Evolutionary conservation across 2,888 invertebrate genomes (phyloP).

Genomic region (Galeruca laticollis): DNA sequence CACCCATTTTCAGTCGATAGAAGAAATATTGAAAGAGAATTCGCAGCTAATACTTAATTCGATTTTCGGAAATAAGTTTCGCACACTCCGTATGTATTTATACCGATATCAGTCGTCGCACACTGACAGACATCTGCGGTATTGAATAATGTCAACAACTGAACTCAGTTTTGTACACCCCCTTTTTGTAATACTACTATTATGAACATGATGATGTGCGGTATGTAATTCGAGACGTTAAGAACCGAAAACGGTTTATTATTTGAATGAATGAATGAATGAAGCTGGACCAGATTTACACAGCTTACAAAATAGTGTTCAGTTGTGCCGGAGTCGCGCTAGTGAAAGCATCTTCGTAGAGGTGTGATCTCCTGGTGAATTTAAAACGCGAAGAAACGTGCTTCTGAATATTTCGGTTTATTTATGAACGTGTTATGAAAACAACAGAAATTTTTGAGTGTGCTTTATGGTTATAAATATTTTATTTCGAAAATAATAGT

Average conservation of each 20-base stretch:
- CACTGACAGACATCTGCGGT: background rate
- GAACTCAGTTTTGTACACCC: background rate
- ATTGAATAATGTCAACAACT: background rate
- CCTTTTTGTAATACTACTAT: conserved; percentile 8
- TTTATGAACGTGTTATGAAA: background rate
- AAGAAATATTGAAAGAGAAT: no score
- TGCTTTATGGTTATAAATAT: background rate
- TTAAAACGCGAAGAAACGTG: conserved; percentile 1
- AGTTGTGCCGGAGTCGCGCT: conserved; percentile 4
- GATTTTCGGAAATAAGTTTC: no score
- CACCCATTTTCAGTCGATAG: no score
- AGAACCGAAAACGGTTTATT: background rate
- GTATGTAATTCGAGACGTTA: conserved; percentile 3
- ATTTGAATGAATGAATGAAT: background rate
- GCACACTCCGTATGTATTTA: background rate
- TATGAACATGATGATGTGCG: background rate
- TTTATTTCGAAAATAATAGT: background rate
- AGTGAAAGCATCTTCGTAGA: background rate
- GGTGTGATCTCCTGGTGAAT: background rate
- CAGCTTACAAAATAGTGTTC: background rate
- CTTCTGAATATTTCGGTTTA: conserved; percentile 7
- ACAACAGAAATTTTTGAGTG: background rate
- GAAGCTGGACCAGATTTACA: conserved; percentile 10
- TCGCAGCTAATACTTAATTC: no score
- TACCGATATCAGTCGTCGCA: no score